These are phyloP conservation scores for Karalla daura DNA, from an alignment of 2,797 vertebrate genomes.

Conservation along the genomic window DNA sequence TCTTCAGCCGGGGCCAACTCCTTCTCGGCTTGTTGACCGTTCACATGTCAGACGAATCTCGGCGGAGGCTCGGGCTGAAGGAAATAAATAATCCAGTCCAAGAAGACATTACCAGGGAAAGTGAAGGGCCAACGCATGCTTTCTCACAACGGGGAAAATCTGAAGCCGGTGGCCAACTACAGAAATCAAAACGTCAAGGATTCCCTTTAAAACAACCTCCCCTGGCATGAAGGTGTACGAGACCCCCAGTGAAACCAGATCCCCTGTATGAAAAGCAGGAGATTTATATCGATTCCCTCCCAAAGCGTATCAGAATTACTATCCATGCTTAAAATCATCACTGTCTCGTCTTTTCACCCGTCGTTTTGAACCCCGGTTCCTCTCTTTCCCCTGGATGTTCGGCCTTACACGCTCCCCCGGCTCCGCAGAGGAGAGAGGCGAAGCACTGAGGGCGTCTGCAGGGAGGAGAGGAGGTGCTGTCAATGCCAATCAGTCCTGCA, in stretches of 20 bases:
- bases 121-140: slow-evolving; percentile 17
- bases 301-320: slow-evolving; percentile 47
- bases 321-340: slow-evolving; percentile 47
- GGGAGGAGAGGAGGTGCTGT: not conserved
- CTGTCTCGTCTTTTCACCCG: slow-evolving; percentile 42
- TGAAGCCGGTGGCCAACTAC: slow-evolving; percentile 36
- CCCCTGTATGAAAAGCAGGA: slow-evolving; percentile 47
- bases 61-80: slow-evolving; percentile 26
- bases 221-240: slow-evolving; percentile 22
- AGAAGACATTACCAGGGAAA: slow-evolving; percentile 43
- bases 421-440: not conserved
- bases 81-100: slow-evolving; percentile 46
- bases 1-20: slow-evolving; percentile 29
- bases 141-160: slow-evolving; percentile 41
- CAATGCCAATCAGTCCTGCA: not conserved
- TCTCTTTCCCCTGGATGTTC: not conserved
- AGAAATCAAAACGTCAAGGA: slow-evolving; percentile 62
- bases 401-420: not conserved
- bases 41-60: slow-evolving; percentile 33
- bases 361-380: slow-evolving; percentile 39
- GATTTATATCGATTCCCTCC: slow-evolving; percentile 52
- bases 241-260: slow-evolving; percentile 61
- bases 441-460: not conserved
- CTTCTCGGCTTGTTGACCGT: slow-evolving; percentile 41
- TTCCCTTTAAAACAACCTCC: slow-evolving; percentile 54